Conservation (phyloP, 64 coral and sea anemone species). For the Exaiptasia diaphana region DNA sequence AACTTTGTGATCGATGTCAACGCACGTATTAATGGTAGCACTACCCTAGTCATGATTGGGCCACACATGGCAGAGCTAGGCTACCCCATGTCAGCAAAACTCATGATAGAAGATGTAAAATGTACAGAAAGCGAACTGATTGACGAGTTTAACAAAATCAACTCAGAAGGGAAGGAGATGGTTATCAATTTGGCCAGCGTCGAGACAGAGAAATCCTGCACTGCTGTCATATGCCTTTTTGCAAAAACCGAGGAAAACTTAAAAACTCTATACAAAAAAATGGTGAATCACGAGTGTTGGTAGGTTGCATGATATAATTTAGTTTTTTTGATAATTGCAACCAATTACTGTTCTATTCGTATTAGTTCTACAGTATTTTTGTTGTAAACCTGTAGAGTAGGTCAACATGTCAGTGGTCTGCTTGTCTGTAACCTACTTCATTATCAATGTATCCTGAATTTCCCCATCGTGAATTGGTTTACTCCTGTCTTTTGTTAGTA, state of each 20-base stretch:
- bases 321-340: too few species aligned
- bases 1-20: constrained; percentile 73
- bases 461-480: too few species aligned
- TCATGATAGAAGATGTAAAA: constrained; percentile 16
- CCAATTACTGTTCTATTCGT: too few species aligned
- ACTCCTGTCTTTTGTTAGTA: too few species aligned
- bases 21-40: constrained; percentile 62
- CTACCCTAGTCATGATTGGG: constrained; percentile 64
- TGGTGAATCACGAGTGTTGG: background rate
- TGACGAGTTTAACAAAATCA: constrained; percentile 50
- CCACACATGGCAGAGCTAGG: constrained; percentile 70
- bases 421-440: too few species aligned
- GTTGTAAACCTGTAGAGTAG: too few species aligned
- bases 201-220: constrained; percentile 38
- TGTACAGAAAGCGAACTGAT: constrained; percentile 38
- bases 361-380: too few species aligned
- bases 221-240: constrained; percentile 61
- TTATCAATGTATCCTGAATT: too few species aligned
- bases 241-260: constrained; percentile 21
- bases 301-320: too few species aligned
- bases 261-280: background rate
- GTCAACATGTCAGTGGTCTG: too few species aligned
- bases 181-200: constrained; percentile 46
- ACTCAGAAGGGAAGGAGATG: constrained; percentile 38
- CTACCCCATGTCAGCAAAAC: constrained; percentile 50